These are phyloP conservation scores for Amiota communis DNA, from an alignment of 2,888 invertebrate species.

Conservation along the genomic window DNA sequence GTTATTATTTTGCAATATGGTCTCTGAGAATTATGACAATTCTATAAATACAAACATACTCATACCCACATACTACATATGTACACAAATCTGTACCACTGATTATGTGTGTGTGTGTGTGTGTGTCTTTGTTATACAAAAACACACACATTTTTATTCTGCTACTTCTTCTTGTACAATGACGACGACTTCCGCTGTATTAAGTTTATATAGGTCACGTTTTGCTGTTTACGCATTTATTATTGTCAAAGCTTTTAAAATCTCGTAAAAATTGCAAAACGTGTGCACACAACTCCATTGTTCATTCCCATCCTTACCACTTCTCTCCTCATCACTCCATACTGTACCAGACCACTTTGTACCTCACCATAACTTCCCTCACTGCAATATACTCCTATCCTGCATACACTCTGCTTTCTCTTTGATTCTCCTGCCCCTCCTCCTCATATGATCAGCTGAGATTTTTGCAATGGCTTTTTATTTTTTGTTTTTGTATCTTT, in stretches of 20 bases:
- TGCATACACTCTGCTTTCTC: too few relatives aligned
- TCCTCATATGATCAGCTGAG: too few relatives aligned
- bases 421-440: too few relatives aligned
- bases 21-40: constrained; percentile 5
- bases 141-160: not conserved
- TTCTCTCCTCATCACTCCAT: not conserved
- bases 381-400: not conserved
- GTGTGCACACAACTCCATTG: not conserved
- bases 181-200: not conserved
- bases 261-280: constrained; percentile 50
- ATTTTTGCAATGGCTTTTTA: too few relatives aligned
- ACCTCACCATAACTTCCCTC: not conserved
- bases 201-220: constrained; percentile 24
- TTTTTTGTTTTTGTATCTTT: too few relatives aligned
- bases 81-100: not conserved
- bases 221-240: constrained; percentile 48
- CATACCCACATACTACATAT: not conserved
- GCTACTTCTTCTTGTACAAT: not conserved
- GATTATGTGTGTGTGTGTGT: constrained; percentile 4
- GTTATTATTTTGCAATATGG: constrained; percentile 25
- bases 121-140: not conserved
- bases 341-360: not conserved
- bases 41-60: not conserved
- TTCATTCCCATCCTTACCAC: not conserved
- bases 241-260: constrained; percentile 52